Conservation (phyloP, 2,797 vertebrate genomes). For the Acrossocheilus wenchowensis region DNA sequence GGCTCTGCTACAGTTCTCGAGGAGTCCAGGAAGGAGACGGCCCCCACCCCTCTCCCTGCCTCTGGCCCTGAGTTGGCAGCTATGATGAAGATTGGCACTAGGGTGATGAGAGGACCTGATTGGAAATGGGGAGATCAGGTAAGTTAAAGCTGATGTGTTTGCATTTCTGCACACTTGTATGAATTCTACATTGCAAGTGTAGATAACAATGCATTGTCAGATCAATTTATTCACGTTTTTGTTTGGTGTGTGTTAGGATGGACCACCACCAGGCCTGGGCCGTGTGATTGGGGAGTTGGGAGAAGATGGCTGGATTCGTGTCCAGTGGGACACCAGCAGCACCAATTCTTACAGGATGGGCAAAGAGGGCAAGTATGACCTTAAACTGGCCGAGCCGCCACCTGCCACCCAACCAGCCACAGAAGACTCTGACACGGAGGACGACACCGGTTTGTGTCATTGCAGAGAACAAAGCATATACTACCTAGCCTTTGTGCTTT, state of each 20-base stretch:
- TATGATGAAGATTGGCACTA: constrained; percentile 98
- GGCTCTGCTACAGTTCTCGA: constrained; percentile 95
- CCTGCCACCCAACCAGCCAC: constrained; percentile 83
- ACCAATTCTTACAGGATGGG: constrained; percentile 99
- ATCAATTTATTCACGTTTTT: not conserved
- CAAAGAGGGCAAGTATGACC: constrained; percentile 97
- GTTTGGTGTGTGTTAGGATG: constrained; percentile 78
- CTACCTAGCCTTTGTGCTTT: not conserved
- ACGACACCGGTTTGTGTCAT: constrained; percentile 84
- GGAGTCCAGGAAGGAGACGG: constrained; percentile 91
- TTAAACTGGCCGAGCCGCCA: constrained; percentile 92
- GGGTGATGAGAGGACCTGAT: constrained; percentile 96
- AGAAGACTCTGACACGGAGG: constrained; percentile 96
- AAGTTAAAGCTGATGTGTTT: constrained; percentile 15
- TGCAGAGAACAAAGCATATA: not conserved
- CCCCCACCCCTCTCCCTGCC: constrained; percentile 88
- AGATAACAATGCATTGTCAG: not conserved
- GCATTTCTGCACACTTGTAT: not conserved
- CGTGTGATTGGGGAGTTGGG: constrained; percentile 96
- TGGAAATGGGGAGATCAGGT: constrained; percentile 99
- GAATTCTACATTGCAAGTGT: not conserved
- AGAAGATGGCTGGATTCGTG: constrained; percentile 98
- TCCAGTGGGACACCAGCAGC: constrained; percentile 98
- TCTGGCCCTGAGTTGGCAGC: constrained; percentile 95
- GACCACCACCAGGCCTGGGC: constrained; percentile 93